Percentiles rank a stretch among this genome's conserved stretches.
Evolutionary conservation across 2,888 invertebrate genomes (phyloP).

Genomic region (Mechanitis mazaeus): DNA sequence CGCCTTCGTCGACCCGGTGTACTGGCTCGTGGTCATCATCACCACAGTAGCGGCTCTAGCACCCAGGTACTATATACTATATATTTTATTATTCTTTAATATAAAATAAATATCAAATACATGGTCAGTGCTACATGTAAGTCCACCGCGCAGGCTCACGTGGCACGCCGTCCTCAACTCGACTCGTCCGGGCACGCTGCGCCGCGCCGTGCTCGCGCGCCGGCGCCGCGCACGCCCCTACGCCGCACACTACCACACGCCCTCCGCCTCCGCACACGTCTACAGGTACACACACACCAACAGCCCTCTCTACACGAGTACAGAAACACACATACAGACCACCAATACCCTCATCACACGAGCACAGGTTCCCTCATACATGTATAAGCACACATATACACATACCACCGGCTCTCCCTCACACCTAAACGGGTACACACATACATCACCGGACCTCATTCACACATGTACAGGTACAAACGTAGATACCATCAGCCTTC

Average conservation of each 20-base stretch:
- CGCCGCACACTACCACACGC: slow-evolving; percentile 57
- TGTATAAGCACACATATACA: too few species aligned
- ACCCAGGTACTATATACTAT: slow-evolving; percentile 79
- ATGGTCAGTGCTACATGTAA: too few species aligned
- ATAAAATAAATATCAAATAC: too few species aligned
- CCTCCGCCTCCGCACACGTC: slow-evolving; percentile 54
- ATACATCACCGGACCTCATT: too few species aligned
- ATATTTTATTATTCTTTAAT: too few species aligned
- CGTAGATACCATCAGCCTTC: too few species aligned
- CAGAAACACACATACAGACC: slow-evolving; percentile 46
- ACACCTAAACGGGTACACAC: too few species aligned
- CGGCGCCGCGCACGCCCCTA: slow-evolving; percentile 64
- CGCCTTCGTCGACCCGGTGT: slow-evolving; percentile 82
- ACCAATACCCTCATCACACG: slow-evolving; percentile 19
- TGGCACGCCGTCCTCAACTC: slow-evolving; percentile 82
- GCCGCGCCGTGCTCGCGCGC: slow-evolving; percentile 80
- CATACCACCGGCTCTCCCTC: too few species aligned
- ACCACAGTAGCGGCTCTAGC: slow-evolving; percentile 86
- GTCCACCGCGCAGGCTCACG: slow-evolving; percentile 74
- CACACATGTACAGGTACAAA: too few species aligned
- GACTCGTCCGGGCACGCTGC: slow-evolving; percentile 84
- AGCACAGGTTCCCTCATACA: too few species aligned
- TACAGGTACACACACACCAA: slow-evolving; percentile 35
- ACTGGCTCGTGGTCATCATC: slow-evolving; percentile 88
- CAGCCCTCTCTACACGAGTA: slow-evolving; percentile 38